Evolutionary conservation across 2,113 vertebrate species (phyloP).

Genomic region (Lepidothrix coronata): DNA sequence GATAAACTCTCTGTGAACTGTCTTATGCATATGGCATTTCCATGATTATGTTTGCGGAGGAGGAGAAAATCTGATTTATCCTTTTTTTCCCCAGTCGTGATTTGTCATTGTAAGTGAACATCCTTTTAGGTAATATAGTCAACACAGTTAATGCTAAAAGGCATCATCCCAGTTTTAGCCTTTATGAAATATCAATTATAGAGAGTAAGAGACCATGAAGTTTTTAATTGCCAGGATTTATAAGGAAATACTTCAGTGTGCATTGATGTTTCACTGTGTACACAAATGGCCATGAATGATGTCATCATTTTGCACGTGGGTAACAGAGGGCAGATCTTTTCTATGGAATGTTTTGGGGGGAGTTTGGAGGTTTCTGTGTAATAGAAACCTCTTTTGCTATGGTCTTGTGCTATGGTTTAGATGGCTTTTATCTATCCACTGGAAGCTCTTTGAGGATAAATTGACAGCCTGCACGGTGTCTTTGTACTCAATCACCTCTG

Average conservation of each 20-base stretch:
- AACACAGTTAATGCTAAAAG: not conserved
- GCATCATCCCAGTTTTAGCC: not conserved
- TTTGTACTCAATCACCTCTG: constrained; percentile 50
- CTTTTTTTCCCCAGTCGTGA: not conserved
- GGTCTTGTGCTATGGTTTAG: not conserved
- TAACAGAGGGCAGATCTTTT: not conserved
- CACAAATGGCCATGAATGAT: not conserved
- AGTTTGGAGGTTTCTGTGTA: not conserved
- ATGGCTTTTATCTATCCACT: constrained; percentile 32
- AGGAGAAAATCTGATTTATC: not conserved
- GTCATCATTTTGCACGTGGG: not conserved
- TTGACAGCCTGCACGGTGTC: constrained; percentile 40
- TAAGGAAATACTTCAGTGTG: not conserved
- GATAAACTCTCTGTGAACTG: not conserved
- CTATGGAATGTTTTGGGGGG: not conserved
- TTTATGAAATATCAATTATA: not conserved
- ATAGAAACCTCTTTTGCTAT: not conserved
- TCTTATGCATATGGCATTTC: not conserved
- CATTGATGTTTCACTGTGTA: not conserved
- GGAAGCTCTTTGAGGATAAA: constrained; percentile 56
- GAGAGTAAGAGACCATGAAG: not conserved
- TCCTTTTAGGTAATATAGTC: not conserved
- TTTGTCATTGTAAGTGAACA: not conserved
- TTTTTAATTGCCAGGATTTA: not conserved
- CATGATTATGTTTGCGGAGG: not conserved